Percentiles rank a stretch among this genome's conserved stretches.
phyloP scores from a whole-genome alignment of 2,113 vertebrate genomes.

The Octodon degus region DNA sequence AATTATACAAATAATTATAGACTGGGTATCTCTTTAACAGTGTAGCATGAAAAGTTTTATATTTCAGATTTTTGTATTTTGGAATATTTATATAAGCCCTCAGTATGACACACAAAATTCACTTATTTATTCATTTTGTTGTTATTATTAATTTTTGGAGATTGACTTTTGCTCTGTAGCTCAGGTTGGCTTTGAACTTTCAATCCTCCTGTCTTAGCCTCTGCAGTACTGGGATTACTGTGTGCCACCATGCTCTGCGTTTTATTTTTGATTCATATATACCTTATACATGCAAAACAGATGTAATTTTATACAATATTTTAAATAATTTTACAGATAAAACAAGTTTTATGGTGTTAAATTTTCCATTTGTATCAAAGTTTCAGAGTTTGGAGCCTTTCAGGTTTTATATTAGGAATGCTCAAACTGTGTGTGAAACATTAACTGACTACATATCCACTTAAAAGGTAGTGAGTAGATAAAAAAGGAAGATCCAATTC shows the following conservation, averaged over 20 bases:
- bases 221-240: not conserved
- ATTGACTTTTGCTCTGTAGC: not conserved
- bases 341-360: not conserved
- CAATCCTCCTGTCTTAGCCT: not conserved
- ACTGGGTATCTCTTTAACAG: not conserved
- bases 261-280: not conserved
- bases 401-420: not conserved
- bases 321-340: not conserved
- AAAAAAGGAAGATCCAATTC: not conserved
- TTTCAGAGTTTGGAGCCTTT: not conserved
- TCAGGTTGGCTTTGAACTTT: not conserved
- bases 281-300: not conserved
- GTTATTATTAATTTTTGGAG: not conserved
- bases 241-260: not conserved
- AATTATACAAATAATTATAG: not conserved
- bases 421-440: not conserved
- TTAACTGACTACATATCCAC: not conserved
- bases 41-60: not conserved
- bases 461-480: not conserved
- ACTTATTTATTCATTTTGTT: not conserved
- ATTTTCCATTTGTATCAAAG: not conserved
- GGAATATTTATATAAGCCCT: not conserved
- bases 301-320: not conserved
- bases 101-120: not conserved
- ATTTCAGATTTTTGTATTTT: not conserved